Conservation (phyloP, 64 coral and sea anemone species). For the Catalaphyllia jardinei region DNA sequence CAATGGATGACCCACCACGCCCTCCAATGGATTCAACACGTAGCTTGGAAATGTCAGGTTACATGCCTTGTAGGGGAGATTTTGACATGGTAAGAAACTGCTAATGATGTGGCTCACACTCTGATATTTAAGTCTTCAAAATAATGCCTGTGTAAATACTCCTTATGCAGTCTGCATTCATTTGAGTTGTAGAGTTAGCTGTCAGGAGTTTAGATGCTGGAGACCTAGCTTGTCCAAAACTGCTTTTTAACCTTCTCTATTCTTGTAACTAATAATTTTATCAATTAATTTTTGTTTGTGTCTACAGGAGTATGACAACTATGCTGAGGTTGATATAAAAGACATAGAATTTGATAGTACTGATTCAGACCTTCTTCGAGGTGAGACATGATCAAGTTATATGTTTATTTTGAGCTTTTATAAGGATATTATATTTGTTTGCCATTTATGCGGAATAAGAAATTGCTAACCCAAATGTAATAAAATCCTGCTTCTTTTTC, state of each 20-base stretch:
- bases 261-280: not conserved
- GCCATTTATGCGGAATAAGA: not conserved
- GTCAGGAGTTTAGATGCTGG: too few species aligned
- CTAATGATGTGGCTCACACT: not conserved
- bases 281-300: not conserved
- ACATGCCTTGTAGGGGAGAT: slow-evolving; percentile 91
- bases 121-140: too few species aligned
- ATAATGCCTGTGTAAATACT: too few species aligned
- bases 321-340: slow-evolving; percentile 97
- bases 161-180: too few species aligned
- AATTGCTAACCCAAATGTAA: not conserved
- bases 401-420: too few species aligned
- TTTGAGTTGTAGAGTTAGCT: too few species aligned
- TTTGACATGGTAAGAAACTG: slow-evolving; percentile 71
- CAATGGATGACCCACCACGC: slow-evolving; percentile 87
- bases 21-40: slow-evolving; percentile 68
- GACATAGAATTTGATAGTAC: slow-evolving; percentile 80
- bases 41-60: slow-evolving; percentile 79
- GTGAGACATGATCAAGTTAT: slow-evolving; percentile 1
- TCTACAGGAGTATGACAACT: slow-evolving; percentile 92
- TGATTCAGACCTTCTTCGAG: slow-evolving; percentile 70
- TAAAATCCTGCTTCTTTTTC: not conserved
- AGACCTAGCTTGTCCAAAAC: too few species aligned
- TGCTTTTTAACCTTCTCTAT: too few species aligned
- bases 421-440: too few species aligned